Evolutionary conservation across 2,797 vertebrate genomes (phyloP).

Genomic region (Knipowitschia caucasica): DNA sequence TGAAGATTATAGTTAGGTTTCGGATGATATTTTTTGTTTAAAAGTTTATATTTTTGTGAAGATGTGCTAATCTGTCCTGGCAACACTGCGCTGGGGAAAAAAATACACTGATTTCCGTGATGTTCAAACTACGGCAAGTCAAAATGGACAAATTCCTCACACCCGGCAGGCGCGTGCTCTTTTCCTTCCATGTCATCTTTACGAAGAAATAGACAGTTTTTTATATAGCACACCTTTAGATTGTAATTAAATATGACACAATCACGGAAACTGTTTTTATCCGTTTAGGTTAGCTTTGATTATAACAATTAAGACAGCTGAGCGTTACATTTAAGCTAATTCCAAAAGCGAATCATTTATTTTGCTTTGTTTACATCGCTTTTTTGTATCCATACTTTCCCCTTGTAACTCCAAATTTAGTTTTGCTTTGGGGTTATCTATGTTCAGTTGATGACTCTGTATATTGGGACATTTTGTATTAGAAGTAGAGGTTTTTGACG

Average conservation of each 20-base stretch:
- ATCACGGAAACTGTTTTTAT: accelerated
- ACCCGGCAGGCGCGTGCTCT: background rate
- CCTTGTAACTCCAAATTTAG: background rate
- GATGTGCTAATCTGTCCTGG: no score
- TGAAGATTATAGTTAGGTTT: no score
- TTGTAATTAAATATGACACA: accelerated
- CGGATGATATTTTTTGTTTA: no score
- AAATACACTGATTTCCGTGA: no score
- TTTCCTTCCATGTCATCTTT: background rate
- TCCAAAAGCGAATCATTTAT: conserved; percentile 2
- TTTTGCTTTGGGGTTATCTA: background rate
- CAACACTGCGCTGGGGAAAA: no score
- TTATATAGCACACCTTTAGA: background rate
- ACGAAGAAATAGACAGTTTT: conserved; percentile 8
- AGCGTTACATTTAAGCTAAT: conserved; percentile 15
- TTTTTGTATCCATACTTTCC: background rate
- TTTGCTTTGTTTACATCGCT: background rate
- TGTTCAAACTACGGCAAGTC: conserved; percentile 59
- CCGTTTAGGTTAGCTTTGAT: background rate
- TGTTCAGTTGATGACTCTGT: background rate
- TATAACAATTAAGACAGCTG: background rate
- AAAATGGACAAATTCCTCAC: conserved; percentile 6
- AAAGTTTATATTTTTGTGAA: no score
- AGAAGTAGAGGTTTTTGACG: background rate
- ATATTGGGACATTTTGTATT: background rate